phyloP scores from a whole-genome alignment of 2,797 vertebrate genomes.

The Girardinus metallicus region DNA sequence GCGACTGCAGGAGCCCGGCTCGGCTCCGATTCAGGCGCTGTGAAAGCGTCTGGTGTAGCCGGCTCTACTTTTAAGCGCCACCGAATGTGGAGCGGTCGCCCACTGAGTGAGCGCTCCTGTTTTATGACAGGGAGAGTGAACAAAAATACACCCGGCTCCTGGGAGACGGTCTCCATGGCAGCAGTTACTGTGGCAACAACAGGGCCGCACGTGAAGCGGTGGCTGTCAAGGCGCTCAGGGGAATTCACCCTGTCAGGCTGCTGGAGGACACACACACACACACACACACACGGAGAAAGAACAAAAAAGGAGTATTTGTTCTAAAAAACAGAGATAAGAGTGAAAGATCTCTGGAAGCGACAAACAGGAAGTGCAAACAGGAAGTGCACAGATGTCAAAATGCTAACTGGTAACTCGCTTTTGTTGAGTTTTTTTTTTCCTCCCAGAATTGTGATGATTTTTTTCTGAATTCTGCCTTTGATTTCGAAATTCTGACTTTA shows the following conservation, averaged over 20 bases:
- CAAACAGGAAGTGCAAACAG: constrained; percentile 9
- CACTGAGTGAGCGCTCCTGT: constrained; percentile 74
- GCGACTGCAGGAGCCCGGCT: constrained; percentile 19
- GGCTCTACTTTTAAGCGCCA: constrained; percentile 48
- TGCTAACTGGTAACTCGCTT: background rate
- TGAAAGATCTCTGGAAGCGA: constrained; percentile 18
- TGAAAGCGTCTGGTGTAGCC: constrained; percentile 47
- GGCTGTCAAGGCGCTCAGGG: constrained; percentile 64
- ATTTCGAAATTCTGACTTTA: too few relatives aligned
- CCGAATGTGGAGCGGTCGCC: constrained; percentile 73
- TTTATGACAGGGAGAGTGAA: constrained; percentile 66
- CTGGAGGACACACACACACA: constrained; percentile 25
- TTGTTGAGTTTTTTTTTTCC: background rate
- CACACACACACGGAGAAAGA: too few relatives aligned
- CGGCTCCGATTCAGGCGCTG: constrained; percentile 49
- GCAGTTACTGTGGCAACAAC: constrained; percentile 74
- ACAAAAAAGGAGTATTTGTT: background rate
- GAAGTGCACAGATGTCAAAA: constrained; percentile 1
- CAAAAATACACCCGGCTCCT: constrained; percentile 75
- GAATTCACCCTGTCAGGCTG: constrained; percentile 68
- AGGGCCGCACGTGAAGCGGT: constrained; percentile 74
- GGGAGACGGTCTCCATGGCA: constrained; percentile 80
- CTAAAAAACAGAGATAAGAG: constrained; percentile 26
- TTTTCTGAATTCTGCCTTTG: too few relatives aligned
- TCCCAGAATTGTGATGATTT: too few relatives aligned